Percentiles rank a stretch among this genome's conserved stretches.
Evolutionary conservation across 2,797 vertebrate genomes (phyloP).

Genomic region (Emys orbicularis): DNA sequence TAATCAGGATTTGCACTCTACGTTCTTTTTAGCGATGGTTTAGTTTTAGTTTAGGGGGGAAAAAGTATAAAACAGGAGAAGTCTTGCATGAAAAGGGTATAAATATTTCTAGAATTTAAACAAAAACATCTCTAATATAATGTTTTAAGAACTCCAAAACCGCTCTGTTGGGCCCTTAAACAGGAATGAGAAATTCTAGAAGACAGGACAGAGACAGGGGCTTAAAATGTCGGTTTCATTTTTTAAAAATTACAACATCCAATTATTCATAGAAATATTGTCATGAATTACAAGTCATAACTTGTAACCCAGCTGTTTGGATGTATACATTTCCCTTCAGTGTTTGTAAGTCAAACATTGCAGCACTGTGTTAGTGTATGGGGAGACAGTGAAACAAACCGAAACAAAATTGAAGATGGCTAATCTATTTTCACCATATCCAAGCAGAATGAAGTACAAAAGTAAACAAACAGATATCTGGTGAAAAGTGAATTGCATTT

Average conservation of each 20-base stretch:
- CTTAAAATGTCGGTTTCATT: not conserved
- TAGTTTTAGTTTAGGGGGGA: too few relatives aligned
- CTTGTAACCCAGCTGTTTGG: too few relatives aligned
- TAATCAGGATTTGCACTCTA: not conserved
- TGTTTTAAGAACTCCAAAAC: not conserved
- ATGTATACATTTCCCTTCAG: not conserved
- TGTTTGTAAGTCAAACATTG: not conserved
- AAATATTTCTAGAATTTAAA: not conserved
- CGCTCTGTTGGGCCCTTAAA: not conserved
- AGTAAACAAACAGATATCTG: not conserved
- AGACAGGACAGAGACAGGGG: not conserved
- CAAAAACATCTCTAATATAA: not conserved
- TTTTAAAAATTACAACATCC: not conserved
- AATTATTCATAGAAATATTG: not conserved
- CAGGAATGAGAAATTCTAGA: not conserved
- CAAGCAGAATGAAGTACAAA: not conserved
- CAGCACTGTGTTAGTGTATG: accelerated
- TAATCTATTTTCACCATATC: not conserved
- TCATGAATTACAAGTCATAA: not conserved
- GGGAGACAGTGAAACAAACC: not conserved
- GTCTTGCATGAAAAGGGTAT: not conserved
- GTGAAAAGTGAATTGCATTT: not conserved
- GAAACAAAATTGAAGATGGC: accelerated
- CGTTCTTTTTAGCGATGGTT: not conserved
- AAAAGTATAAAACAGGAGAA: not conserved